Conservation (phyloP, 1,140 invertebrate genomes). For the Papilio machaon region DNA sequence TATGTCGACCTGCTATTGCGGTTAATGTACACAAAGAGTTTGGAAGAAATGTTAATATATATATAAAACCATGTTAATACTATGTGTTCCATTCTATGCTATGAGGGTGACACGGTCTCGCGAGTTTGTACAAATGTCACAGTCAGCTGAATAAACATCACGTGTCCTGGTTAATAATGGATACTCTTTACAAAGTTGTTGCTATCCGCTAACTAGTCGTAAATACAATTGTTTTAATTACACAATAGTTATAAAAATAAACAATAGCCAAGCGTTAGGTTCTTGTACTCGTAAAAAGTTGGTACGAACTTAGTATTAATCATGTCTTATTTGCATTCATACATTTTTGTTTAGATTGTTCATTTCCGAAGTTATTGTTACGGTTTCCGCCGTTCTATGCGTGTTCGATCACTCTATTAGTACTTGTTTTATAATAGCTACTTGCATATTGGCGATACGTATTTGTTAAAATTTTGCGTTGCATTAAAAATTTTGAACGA, state of each 20-base stretch:
- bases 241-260: too few species aligned
- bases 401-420: neutral
- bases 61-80: neutral
- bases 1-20: too few species aligned
- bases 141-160: neutral
- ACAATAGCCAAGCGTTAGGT: too few species aligned
- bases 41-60: too few species aligned
- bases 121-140: neutral
- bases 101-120: neutral
- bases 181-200: neutral
- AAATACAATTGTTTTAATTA: neutral
- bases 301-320: neutral
- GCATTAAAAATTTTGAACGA: neutral
- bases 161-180: neutral
- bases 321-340: neutral
- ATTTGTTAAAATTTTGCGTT: neutral
- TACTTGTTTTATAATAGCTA: too few species aligned
- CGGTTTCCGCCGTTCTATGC: neutral
- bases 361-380: constrained; percentile 2
- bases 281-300: neutral
- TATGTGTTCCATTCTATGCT: neutral
- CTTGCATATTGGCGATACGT: neutral
- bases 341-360: neutral
- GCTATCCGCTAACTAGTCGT: neutral
- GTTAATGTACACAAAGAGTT: too few species aligned